Base-by-base conservation (phyloP, 2,797 vertebrate genomes). In the Pantherophis vulpinus region DNA sequence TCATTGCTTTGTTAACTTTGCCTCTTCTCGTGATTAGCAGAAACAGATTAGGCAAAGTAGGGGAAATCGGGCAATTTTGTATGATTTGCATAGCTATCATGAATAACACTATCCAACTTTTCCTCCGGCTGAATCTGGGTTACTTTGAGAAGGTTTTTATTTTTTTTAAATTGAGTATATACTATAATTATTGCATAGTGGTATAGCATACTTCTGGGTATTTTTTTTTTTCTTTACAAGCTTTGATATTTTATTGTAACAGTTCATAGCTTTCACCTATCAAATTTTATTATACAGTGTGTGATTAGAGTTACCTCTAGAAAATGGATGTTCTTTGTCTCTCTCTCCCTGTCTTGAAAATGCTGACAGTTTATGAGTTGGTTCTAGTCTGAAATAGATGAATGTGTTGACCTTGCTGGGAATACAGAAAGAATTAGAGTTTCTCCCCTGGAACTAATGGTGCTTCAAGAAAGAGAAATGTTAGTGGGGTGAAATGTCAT, bases 11-110 rank as follows among this genome's bases (percentile, higher is more conserved):
- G 32, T 70, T 47, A 47, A 27, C 18, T 93, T 87, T 87, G 18
- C 47, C 32, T 93, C 58, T 56, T 25, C 74, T 79, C 9, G 29
- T 93, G 74, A 93, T 86, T 63, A 90, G 74, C 58, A 93, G 47
- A 92, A 60, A 74, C 25, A 55, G 79, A 63, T 56, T 58, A 87
- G 47, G 61, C 18, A 32, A 93, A 93, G 55, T n/a, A 74, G 37
- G 54, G 16, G 83, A 87, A 90, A 70, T 29, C 59, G 47, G 8
- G 89, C 51, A 56, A 29, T 58, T 87, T 56, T 5, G 79, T 55
- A 66, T 70, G 18, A 66, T 90, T 70, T 90, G 7, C 60, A 51
- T 93, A 47, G 56, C 70, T 55, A 90, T 86, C 10, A 63, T 51
- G 54, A 18, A 42, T 58, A 59, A 42, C 37, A 70, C 32, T 23